Conservation (phyloP, 2,797 vertebrate species). For the Myripristis murdjan region DNA sequence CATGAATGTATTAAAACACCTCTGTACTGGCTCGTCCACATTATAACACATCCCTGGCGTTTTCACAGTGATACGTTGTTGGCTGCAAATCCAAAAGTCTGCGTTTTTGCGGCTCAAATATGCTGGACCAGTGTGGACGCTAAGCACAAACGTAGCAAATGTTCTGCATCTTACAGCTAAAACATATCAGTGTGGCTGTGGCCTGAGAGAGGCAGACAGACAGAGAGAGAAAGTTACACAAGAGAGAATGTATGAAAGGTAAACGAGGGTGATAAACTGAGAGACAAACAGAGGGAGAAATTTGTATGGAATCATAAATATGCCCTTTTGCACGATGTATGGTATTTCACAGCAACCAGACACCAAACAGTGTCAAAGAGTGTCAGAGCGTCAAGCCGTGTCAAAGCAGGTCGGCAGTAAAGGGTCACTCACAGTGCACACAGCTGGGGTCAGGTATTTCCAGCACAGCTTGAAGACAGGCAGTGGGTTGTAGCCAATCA, state of each 20-base stretch:
- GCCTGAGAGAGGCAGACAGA: not conserved
- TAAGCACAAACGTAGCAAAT: too few species aligned
- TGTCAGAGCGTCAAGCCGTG: too few species aligned
- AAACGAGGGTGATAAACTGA: not conserved
- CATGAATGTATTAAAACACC: too few species aligned
- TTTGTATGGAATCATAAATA: not conserved
- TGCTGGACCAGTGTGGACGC: too few species aligned
- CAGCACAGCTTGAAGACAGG: conserved; percentile 82
- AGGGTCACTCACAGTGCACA: conserved; percentile 81
- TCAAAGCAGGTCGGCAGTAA: conserved; percentile 25
- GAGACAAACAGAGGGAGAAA: not conserved
- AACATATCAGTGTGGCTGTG: too few species aligned
- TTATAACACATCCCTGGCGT: too few species aligned
- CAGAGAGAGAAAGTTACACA: not conserved
- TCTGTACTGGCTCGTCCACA: too few species aligned
- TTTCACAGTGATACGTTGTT: too few species aligned
- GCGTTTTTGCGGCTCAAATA: too few species aligned
- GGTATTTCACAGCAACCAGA: conserved; percentile 22
- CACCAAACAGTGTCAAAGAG: not conserved
- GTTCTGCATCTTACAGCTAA: too few species aligned
- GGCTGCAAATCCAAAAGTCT: too few species aligned
- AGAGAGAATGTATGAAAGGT: not conserved
- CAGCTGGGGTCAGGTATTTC: conserved; percentile 81
- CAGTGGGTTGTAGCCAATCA: conserved; percentile 79
- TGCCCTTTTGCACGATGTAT: not conserved